Evolutionary conservation across 2,797 vertebrate species (phyloP).

Genomic region (Falco peregrinus): DNA sequence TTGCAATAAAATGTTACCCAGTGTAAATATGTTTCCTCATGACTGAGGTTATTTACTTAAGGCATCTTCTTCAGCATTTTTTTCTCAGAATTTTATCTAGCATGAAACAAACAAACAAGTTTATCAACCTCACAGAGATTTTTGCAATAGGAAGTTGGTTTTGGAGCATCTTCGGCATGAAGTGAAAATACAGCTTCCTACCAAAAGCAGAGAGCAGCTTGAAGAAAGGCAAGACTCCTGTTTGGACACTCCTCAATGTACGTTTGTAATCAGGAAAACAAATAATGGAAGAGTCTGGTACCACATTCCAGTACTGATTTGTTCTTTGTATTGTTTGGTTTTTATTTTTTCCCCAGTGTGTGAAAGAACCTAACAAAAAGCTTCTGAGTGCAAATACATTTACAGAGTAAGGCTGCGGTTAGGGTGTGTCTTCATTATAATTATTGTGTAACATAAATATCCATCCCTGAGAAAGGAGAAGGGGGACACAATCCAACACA

Average conservation of each 20-base stretch:
- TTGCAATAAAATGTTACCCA: slow-evolving; percentile 24
- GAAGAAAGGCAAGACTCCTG: slow-evolving; percentile 9
- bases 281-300: slow-evolving; percentile 21
- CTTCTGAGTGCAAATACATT: slow-evolving; percentile 87
- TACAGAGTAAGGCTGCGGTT: slow-evolving; percentile 88
- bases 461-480: slow-evolving; percentile 93
- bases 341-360: slow-evolving; percentile 61
- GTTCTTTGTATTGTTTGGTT: slow-evolving; percentile 12
- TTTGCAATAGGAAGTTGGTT: slow-evolving; percentile 30
- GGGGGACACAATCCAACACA: slow-evolving; percentile 80
- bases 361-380: slow-evolving; percentile 73
- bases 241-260: not conserved
- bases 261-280: slow-evolving; percentile 6
- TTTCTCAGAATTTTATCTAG: slow-evolving; percentile 13
- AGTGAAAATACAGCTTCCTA: not conserved
- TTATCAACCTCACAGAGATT: slow-evolving; percentile 24
- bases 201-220: not conserved
- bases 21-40: slow-evolving; percentile 42
- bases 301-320: slow-evolving; percentile 77
- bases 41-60: slow-evolving; percentile 51
- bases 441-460: slow-evolving; percentile 91
- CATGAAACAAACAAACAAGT: slow-evolving; percentile 10
- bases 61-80: slow-evolving; percentile 38
- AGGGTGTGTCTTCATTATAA: slow-evolving; percentile 84
- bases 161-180: slow-evolving; percentile 37